Evolutionary conservation across 2,113 vertebrate genomes (phyloP), one percentile per base, ranked within the genome.

Genomic region (Xiphophorus hellerii): DNA sequence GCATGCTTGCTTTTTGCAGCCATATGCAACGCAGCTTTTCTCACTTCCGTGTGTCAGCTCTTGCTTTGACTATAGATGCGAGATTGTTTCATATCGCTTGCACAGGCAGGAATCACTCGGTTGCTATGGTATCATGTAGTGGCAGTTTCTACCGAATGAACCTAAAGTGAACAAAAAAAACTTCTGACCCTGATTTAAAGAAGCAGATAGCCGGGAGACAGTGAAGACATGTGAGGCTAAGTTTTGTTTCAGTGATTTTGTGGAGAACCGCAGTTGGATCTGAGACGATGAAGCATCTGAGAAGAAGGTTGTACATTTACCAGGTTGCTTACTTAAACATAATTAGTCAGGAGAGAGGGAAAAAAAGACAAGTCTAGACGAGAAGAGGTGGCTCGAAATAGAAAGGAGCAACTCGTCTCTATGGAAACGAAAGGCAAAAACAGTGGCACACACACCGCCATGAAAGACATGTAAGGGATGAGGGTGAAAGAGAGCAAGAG

Each of bases 351-450:
- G 62, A 65, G 30, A 27, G 51, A 66, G 42, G 66, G 65, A 44
- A 44, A 58, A 66, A 29, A 25, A 31, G 28, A 73, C 69, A 68
- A 86, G 89, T 90, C 90, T 89, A 90, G 91, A 92, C 88, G 75
- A 89, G 87, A 88, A 86, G 76, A 92, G 90, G 88, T 76, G 42
- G 91, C 92, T 91, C 25, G 80, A 95, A 95, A 94, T 94, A 94
- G 94, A 93, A 61, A 78, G 90, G 88, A 93, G 93, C 88, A 85
- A 73, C 90, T 92, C 81, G 94, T 95, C 93, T 93, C 94, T 92
- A 95, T 95, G 92, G 94, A 92, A 95, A 95, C 94, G 81, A 76
- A 71, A 76, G 86, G 88, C 79, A 5, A 89, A 93, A 93, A 92
- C 93, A 89, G 88, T 89, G 84, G 82, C 87, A 69, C 81, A 69